phyloP scores from a whole-genome alignment of 30 jellyfish, hydroid and myxozoan species.

The Hydractinia symbiolongicarpus region DNA sequence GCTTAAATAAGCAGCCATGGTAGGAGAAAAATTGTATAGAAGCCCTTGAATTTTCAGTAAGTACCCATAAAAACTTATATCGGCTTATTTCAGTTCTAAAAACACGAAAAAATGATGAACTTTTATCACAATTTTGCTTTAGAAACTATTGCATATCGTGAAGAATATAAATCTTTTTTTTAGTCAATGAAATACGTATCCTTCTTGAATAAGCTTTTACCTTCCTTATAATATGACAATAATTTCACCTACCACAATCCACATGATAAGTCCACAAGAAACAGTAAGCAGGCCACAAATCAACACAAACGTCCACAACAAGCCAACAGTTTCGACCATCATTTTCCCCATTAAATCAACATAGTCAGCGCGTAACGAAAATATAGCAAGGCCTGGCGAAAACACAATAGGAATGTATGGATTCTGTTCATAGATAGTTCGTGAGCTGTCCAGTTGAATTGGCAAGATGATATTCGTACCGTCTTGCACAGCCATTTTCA shows the following conservation, averaged over 20 bases:
- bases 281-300: neutral
- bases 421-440: neutral
- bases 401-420: conserved; percentile 9
- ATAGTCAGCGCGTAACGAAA: conserved; percentile 16
- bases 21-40: no score
- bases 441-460: neutral
- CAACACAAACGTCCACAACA: conserved; percentile 3
- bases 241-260: conserved; percentile 7
- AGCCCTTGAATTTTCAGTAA: no score
- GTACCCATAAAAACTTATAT: no score
- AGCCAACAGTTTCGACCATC: neutral
- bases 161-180: no score
- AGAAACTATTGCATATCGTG: no score
- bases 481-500: neutral
- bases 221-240: no score
- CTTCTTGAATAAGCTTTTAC: no score
- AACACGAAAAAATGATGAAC: no score
- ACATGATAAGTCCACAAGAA: conserved; percentile 8
- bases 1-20: no score
- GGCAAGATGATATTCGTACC: conserved; percentile 12
- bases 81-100: no score
- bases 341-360: neutral
- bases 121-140: no score
- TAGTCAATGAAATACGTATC: no score
- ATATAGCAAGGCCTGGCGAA: conserved; percentile 12